Evolutionary conservation across 2,888 invertebrate genomes (phyloP).

Genomic region (Euspilapteryx auroguttella): DNA sequence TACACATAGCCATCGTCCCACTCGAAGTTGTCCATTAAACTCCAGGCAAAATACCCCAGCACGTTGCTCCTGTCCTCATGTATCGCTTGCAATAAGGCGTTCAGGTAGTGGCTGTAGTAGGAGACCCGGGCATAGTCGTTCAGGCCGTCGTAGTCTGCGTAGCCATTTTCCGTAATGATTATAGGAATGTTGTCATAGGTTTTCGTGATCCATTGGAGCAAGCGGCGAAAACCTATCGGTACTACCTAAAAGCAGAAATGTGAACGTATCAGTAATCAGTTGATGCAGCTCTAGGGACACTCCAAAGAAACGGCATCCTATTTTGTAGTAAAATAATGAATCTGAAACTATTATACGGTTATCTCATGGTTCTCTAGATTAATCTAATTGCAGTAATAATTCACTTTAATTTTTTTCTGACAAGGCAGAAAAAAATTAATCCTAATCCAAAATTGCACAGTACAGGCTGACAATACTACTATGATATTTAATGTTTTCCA

Average conservation of each 20-base stretch:
- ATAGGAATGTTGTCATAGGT: constrained; percentile 54
- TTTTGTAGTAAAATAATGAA: too few species aligned
- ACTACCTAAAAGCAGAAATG: constrained; percentile 56
- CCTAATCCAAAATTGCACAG: too few species aligned
- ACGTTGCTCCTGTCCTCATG: constrained; percentile 65
- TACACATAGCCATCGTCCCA: constrained; percentile 78
- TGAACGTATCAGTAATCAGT: too few species aligned
- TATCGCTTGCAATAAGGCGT: constrained; percentile 47
- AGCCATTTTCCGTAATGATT: constrained; percentile 60
- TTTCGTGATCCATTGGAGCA: constrained; percentile 55
- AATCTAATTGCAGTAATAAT: too few species aligned
- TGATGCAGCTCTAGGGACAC: too few species aligned
- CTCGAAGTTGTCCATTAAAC: constrained; percentile 83
- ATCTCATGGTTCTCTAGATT: too few species aligned
- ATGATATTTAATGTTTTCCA: too few species aligned
- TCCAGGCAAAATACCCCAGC: constrained; percentile 77
- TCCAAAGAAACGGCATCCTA: too few species aligned
- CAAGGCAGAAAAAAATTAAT: too few species aligned
- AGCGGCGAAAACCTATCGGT: constrained; percentile 59
- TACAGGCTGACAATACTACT: too few species aligned
- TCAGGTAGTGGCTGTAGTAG: constrained; percentile 57
- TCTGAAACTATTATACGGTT: too few species aligned
- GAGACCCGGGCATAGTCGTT: constrained; percentile 58
- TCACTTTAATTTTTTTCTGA: too few species aligned
- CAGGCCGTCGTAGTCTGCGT: constrained; percentile 49